Evolutionary conservation across 1,140 invertebrate genomes (phyloP).

Genomic region (Drosophila navojoa): DNA sequence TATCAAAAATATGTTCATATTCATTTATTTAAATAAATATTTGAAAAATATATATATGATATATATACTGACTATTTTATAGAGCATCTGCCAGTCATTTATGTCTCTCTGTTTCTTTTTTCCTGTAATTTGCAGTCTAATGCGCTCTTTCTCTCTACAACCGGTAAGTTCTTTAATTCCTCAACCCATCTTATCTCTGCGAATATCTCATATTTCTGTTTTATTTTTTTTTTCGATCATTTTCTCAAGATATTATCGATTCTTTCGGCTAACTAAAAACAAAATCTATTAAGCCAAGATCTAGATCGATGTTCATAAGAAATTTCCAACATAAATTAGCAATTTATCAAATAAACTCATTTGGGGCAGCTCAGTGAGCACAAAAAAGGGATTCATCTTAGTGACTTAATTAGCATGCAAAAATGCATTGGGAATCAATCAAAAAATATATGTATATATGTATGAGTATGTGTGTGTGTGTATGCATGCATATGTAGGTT

Average conservation of each 20-base stretch:
- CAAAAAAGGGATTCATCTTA: constrained; percentile 5
- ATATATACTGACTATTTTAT: not conserved
- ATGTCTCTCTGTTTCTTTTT: too few relatives aligned
- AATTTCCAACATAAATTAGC: constrained; percentile 7
- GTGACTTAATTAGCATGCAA: constrained; percentile 79
- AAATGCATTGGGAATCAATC: constrained; percentile 64
- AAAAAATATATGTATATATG: constrained; percentile 12
- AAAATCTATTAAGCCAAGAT: constrained; percentile 4
- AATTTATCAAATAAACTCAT: constrained; percentile 14
- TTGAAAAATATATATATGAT: not conserved
- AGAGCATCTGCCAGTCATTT: too few relatives aligned
- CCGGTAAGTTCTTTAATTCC: not conserved
- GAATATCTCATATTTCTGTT: not conserved
- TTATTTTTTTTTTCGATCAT: not conserved
- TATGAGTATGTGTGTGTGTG: not conserved
- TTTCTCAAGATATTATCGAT: not conserved
- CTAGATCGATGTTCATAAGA: not conserved
- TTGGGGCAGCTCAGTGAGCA: not conserved
- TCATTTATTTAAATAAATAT: too few relatives aligned
- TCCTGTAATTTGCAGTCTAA: not conserved
- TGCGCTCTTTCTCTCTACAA: too few relatives aligned
- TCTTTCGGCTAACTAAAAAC: not conserved
- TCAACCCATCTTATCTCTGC: not conserved
- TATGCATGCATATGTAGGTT: not conserved
- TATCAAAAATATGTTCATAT: too few relatives aligned